A percentile compares a stretch with the other conserved stretches of the same genome.
Evolutionary conservation across 2,888 invertebrate genomes (phyloP).

Genomic region (Megastigmus dorsalis): DNA sequence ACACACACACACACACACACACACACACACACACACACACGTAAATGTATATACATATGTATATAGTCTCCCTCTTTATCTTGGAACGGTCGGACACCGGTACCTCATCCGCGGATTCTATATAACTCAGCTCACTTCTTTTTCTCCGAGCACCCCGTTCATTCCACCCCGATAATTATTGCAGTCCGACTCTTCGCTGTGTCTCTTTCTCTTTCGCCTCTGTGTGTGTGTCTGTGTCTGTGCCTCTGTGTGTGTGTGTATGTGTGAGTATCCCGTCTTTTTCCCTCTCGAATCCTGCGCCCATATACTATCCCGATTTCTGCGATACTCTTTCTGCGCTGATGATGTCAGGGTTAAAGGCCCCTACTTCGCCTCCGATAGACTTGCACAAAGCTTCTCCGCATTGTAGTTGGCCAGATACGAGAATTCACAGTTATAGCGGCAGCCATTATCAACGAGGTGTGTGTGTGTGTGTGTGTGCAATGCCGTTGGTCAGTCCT

Average conservation of each 20-base stretch:
- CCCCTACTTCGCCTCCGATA: too few species aligned
- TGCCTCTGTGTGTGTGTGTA: too few species aligned
- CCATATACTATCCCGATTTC: neutral
- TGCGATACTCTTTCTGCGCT: slow-evolving; percentile 10
- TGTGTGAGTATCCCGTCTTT: too few species aligned
- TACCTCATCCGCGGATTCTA: slow-evolving; percentile 41
- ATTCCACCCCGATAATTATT: slow-evolving; percentile 68
- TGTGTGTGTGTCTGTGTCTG: too few species aligned
- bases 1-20: neutral
- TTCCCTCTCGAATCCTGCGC: slow-evolving; percentile 29
- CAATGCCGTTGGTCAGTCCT: too few species aligned
- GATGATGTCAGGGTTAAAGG: slow-evolving; percentile 9
- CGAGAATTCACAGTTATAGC: too few species aligned
- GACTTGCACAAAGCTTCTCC: too few species aligned
- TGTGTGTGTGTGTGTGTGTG: too few species aligned
- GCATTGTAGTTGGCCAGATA: too few species aligned
- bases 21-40: neutral
- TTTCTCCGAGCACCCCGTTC: slow-evolving; percentile 53
- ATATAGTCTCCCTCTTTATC: neutral
- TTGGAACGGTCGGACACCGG: slow-evolving; percentile 8
- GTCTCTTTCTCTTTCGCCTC: slow-evolving; percentile 52
- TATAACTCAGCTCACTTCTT: slow-evolving; percentile 37
- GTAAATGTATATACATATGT: neutral
- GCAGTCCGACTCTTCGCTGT: slow-evolving; percentile 58
- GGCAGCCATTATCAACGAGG: too few species aligned